Conservation (phyloP, 2,797 vertebrate genomes). For the Pangasius krempfi region DNA sequence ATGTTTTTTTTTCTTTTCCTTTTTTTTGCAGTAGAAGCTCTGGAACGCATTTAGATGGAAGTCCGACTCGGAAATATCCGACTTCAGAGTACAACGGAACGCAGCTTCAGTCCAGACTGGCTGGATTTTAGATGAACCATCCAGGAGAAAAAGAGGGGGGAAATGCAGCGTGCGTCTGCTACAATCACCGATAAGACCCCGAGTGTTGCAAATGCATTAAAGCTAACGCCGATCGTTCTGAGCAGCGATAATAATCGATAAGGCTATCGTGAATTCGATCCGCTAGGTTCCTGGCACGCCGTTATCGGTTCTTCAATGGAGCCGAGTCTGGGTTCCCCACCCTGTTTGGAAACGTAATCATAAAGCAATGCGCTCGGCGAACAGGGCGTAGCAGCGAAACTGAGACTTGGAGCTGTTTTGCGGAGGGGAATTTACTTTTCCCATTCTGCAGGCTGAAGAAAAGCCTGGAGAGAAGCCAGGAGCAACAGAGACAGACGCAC, state of each 20-base stretch:
- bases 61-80: constrained; percentile 6
- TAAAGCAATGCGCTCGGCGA: constrained; percentile 16
- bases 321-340: constrained; percentile 22
- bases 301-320: constrained; percentile 6
- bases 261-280: not conserved
- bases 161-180: not conserved
- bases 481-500: constrained; percentile 39
- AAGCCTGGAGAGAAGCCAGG: constrained; percentile 33
- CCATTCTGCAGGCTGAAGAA: constrained; percentile 34
- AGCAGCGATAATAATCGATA: not conserved
- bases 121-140: constrained; percentile 18
- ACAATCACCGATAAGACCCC: not conserved
- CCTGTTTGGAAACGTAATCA: constrained; percentile 28
- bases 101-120: constrained; percentile 6
- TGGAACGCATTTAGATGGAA: constrained; percentile 11
- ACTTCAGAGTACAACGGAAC: constrained; percentile 4
- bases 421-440: constrained; percentile 37
- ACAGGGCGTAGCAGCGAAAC: constrained; percentile 32
- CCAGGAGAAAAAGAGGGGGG: not conserved
- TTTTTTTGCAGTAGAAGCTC: not conserved
- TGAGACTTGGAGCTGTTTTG: constrained; percentile 28
- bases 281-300: not conserved
- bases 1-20: not conserved
- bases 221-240: not conserved
- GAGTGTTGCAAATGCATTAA: not conserved